Conservation (phyloP, 37 sponge, comb jelly and placozoan genomes). For the Ephydatia muelleri region DNA sequence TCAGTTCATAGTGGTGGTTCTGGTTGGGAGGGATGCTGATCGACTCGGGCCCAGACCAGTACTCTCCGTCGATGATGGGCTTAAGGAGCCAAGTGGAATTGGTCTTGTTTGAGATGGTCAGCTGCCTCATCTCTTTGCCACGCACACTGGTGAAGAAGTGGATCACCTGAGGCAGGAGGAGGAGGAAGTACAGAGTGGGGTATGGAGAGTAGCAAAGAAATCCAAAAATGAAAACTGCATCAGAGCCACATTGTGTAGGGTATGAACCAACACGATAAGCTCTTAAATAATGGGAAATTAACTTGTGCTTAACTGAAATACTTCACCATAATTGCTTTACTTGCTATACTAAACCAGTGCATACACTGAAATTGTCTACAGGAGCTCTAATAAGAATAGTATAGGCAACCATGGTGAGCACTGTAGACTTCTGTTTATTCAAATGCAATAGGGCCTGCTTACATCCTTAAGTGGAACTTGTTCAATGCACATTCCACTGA, state of each 20-base stretch:
- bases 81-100: slow-evolving; percentile 61
- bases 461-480: slow-evolving; percentile 82
- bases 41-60: slow-evolving; percentile 89
- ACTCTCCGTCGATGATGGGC: slow-evolving; percentile 90
- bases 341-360: too few species aligned
- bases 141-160: slow-evolving; percentile 88
- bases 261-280: not conserved
- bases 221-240: not conserved
- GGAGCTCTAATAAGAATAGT: too few species aligned
- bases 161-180: slow-evolving; percentile 45
- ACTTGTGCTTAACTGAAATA: too few species aligned
- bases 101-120: slow-evolving; percentile 80
- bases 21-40: slow-evolving; percentile 77
- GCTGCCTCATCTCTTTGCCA: slow-evolving; percentile 61
- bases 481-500: slow-evolving; percentile 89
- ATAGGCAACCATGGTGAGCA: too few species aligned
- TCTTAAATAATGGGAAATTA: too few species aligned
- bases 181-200: not conserved
- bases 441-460: too few species aligned
- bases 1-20: slow-evolving; percentile 86
- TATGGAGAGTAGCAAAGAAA: not conserved
- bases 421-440: too few species aligned
- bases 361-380: too few species aligned
- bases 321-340: too few species aligned
- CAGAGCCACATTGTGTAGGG: not conserved